phyloP scores from a whole-genome alignment of 2,113 vertebrate species.

The Asarcornis scutulata region DNA sequence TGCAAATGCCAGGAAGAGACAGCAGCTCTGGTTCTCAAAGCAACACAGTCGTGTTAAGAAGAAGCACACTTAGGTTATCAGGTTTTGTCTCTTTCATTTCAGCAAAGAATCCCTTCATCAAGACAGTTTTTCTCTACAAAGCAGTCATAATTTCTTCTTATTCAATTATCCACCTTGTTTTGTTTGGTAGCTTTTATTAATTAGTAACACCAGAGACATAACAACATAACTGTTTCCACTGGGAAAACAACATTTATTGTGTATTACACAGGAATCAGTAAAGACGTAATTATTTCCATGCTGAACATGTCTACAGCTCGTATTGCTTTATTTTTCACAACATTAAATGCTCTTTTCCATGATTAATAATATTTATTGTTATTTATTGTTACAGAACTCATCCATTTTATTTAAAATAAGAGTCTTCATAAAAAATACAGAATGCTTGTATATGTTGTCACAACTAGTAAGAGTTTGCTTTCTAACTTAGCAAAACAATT shows the following conservation, averaged over 20 bases:
- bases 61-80: not conserved
- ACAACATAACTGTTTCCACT: not conserved
- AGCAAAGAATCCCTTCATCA: not conserved
- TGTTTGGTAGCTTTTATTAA: not conserved
- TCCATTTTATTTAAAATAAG: not conserved
- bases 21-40: not conserved
- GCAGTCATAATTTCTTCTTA: not conserved
- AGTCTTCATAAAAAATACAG: not conserved
- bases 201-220: not conserved
- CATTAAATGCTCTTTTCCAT: not conserved
- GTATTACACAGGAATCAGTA: not conserved
- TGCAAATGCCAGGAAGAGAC: not conserved
- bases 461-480: not conserved
- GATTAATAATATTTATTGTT: not conserved
- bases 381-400: not conserved
- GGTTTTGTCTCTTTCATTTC: not conserved
- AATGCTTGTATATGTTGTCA: not conserved
- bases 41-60: rapidly evolving
- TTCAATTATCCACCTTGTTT: not conserved
- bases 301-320: not conserved
- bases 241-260: not conserved
- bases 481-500: not conserved
- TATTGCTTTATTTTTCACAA: not conserved
- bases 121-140: not conserved
- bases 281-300: not conserved